Conservation (phyloP, 2,113 vertebrate genomes). For the Laterallus jamaicensis region DNA sequence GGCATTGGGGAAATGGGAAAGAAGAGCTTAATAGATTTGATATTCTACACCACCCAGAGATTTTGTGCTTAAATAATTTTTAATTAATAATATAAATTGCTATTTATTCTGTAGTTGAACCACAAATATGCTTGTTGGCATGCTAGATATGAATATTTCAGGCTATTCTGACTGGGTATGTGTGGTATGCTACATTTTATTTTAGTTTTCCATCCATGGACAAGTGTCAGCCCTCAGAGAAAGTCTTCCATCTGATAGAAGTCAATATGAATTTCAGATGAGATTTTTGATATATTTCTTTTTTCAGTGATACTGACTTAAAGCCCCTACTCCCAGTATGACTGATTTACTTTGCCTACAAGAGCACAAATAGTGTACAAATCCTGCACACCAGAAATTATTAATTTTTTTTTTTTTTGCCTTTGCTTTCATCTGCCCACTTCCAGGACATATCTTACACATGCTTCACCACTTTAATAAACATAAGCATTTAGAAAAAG, state of each 20-base stretch:
- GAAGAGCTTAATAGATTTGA: background rate
- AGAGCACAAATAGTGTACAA: background rate
- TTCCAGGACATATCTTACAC: background rate
- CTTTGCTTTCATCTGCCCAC: conserved; percentile 12
- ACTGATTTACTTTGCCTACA: background rate
- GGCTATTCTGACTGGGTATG: background rate
- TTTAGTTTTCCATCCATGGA: background rate
- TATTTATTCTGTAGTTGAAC: background rate
- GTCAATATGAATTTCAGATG: conserved; percentile 1
- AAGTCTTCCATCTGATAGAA: background rate
- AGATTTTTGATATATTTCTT: background rate
- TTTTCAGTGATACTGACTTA: background rate
- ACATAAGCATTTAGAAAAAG: background rate
- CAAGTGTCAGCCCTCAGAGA: background rate
- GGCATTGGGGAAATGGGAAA: background rate
- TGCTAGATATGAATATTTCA: background rate
- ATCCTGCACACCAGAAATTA: background rate
- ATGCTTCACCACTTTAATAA: background rate
- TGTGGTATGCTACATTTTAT: background rate
- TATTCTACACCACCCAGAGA: background rate
- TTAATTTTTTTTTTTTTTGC: background rate
- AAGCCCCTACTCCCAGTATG: background rate
- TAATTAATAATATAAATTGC: background rate
- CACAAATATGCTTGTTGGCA: background rate
- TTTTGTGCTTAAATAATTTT: background rate